phyloP scores from a whole-genome alignment of 92 coral and sea anemone genomes.

The Paramuricea clavata region DNA sequence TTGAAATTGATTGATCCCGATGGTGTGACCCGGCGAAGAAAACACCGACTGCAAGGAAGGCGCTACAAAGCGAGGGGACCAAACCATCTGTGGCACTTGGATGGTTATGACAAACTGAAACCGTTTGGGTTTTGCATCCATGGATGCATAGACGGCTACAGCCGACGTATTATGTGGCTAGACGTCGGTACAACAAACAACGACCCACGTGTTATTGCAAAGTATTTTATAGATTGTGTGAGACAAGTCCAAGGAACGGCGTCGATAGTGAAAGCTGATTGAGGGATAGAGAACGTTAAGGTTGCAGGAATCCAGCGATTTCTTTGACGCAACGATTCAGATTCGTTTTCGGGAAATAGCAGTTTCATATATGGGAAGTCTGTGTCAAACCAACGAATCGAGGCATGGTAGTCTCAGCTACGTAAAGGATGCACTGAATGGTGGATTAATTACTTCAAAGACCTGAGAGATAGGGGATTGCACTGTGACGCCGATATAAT shows the following conservation, averaged over 20 bases:
- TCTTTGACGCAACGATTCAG: slow-evolving; percentile 23
- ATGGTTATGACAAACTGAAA: slow-evolving; percentile 67
- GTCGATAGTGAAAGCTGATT: slow-evolving; percentile 53
- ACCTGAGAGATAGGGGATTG: slow-evolving; percentile 22
- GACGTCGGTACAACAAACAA: neutral
- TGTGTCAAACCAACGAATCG: slow-evolving; percentile 64
- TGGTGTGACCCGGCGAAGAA: neutral
- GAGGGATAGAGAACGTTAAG: slow-evolving; percentile 62
- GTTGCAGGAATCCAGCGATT: slow-evolving; percentile 64
- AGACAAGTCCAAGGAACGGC: slow-evolving; percentile 42
- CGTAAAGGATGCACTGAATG: slow-evolving; percentile 26
- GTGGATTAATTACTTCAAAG: slow-evolving; percentile 51
- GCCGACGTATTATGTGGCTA: slow-evolving; percentile 35
- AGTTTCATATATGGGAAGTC: slow-evolving; percentile 63
- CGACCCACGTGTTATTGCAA: neutral
- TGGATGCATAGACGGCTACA: neutral
- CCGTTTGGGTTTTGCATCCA: slow-evolving; percentile 60
- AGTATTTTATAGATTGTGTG: neutral
- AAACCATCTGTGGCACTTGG: slow-evolving; percentile 35
- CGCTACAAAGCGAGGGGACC: slow-evolving; percentile 13
- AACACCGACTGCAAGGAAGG: neutral
- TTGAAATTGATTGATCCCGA: neutral
- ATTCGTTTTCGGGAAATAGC: slow-evolving; percentile 27
- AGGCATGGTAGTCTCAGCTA: slow-evolving; percentile 67
- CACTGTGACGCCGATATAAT: slow-evolving; percentile 27